Evolutionary conservation across 2,888 invertebrate species (phyloP), one percentile per base, ranked within the genome.

Genomic region (Eilema depressum): DNA sequence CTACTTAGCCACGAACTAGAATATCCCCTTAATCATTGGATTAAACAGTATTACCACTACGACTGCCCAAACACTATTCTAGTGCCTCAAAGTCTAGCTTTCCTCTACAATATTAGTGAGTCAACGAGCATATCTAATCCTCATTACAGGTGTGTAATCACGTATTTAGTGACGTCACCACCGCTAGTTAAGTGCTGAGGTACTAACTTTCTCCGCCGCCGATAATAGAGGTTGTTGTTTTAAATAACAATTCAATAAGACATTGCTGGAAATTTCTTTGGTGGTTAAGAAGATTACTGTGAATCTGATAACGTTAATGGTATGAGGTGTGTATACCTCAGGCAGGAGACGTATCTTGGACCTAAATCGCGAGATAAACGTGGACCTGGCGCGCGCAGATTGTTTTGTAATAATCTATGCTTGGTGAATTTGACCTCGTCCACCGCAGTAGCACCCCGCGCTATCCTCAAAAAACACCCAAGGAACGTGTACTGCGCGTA

Each of bases 121-220:
- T 71, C 66, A 75, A 74, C 69, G 57, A 62, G 65, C 71, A 59
- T 73, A 56, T 66, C 63, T 75, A 74, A 79, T 75, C 61, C 57
- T 65, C 74, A 70, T 69, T 70, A 62, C 56, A 76, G 79, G 78
- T 83, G 68, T 61, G 61, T 76, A 76, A 80, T 81, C 83, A 83
- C 81, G 82, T 80, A 80, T 61, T 70, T 63, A 63, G 69, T 81
- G 81, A 81, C 83, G 80, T 74, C 75, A 83, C 63, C 23, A 25
- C 33, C 73, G 60, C 47, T 68, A 62, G 26, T 37, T 70, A 70
- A 41, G 57, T 60, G 30, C 70, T 56, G 57, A 63, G 30, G 30
- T n/a, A 59, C n/a, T 30, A 66, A 66, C 70, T 71, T 71, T 71
- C 70, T 71, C 70, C 47, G 63, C 53, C 28, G 23, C 59, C 28